phyloP scores from a whole-genome alignment of 2,888 invertebrate genomes.

The Callyntrura sp. region DNA sequence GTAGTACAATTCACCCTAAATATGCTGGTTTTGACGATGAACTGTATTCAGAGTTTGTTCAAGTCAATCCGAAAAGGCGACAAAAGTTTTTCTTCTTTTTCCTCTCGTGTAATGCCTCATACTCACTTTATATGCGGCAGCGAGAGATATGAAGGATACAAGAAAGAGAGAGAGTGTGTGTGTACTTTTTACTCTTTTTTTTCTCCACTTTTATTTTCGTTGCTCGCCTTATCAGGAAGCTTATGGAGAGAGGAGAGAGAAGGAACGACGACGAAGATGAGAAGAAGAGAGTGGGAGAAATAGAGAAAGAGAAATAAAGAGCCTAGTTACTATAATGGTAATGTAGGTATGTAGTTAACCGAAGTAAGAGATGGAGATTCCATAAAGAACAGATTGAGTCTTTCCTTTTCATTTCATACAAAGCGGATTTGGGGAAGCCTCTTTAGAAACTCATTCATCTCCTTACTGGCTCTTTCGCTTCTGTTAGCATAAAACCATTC shows the following conservation, averaged over 20 bases:
- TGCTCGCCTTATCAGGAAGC: constrained; percentile 69
- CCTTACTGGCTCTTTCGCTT: constrained; percentile 74
- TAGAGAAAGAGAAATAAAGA: constrained; percentile 51
- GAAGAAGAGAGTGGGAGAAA: constrained; percentile 39
- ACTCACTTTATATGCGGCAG: too few species aligned
- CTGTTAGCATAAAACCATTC: constrained; percentile 81
- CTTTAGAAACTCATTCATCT: constrained; percentile 79
- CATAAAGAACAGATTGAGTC: constrained; percentile 80
- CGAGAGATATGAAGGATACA: too few species aligned
- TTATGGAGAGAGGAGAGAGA: constrained; percentile 45
- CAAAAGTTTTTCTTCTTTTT: constrained; percentile 72
- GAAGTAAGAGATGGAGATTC: constrained; percentile 61
- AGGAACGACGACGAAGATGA: constrained; percentile 26
- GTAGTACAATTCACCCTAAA: constrained; percentile 17
- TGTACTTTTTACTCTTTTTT: constrained; percentile 31
- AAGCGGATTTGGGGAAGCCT: constrained; percentile 79
- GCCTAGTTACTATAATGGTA: constrained; percentile 4
- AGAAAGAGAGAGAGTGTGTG: neutral
- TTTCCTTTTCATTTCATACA: constrained; percentile 78
- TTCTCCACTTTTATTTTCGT: constrained; percentile 55
- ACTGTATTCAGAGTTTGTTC: constrained; percentile 71
- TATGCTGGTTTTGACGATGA: constrained; percentile 60
- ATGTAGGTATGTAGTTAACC: constrained; percentile 30
- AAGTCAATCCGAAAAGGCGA: constrained; percentile 78
- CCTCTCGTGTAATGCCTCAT: neutral